These are phyloP conservation scores for Bhutanitis thaidina DNA, from an alignment of 2,888 invertebrate genomes.

Conservation along the genomic window DNA sequence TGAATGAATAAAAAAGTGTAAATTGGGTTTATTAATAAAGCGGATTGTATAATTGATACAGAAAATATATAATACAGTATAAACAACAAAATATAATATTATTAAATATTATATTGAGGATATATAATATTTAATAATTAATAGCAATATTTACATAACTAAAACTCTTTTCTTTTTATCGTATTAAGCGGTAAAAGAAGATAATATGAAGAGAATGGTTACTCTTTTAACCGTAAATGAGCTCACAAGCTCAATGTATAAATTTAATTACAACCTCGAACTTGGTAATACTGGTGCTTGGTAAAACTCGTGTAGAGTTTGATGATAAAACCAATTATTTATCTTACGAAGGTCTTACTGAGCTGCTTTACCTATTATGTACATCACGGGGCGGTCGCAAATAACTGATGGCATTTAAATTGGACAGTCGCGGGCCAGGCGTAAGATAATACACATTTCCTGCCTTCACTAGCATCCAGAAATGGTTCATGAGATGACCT, in stretches of 20 bases:
- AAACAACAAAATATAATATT: no score
- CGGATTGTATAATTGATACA: no score
- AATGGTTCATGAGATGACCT: constrained; percentile 47
- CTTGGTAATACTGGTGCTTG: constrained; percentile 1
- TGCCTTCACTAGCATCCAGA: constrained; percentile 47
- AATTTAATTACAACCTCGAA: not conserved
- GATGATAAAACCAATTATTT: constrained; percentile 25
- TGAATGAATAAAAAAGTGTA: no score
- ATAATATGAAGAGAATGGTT: no score
- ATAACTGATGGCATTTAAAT: constrained; percentile 29
- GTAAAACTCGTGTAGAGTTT: constrained; percentile 19
- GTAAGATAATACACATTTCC: constrained; percentile 55
- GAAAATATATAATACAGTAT: no score
- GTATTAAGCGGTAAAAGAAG: no score
- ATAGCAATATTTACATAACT: not conserved
- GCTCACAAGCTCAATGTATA: not conserved
- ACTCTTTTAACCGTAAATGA: no score
- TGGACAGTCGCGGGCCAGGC: constrained; percentile 28
- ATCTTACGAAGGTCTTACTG: constrained; percentile 32
- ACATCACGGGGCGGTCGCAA: constrained; percentile 31
- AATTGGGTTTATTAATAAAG: no score
- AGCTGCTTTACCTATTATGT: constrained; percentile 43
- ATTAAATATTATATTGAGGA: no score
- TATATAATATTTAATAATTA: no score
- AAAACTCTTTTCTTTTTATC: no score